Conservation (phyloP, 2,888 invertebrate species). For the Anticlea derivata region DNA sequence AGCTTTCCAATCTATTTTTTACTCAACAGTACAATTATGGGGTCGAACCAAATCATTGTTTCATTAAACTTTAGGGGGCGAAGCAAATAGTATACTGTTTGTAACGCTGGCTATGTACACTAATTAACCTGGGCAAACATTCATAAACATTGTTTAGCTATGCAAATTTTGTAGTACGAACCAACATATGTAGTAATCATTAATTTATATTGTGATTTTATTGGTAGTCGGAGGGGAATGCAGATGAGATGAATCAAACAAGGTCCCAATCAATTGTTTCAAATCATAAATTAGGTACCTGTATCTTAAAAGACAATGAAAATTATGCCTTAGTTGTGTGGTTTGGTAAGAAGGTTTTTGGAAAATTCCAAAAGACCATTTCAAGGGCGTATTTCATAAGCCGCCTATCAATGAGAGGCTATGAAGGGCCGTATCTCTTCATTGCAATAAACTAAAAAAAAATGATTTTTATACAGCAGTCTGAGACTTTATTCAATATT, state of each 20-base stretch:
- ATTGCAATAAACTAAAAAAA: too few relatives aligned
- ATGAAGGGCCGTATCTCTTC: too few relatives aligned
- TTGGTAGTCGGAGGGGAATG: slow-evolving; percentile 15
- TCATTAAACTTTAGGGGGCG: slow-evolving; percentile 73
- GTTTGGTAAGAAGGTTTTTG: too few relatives aligned
- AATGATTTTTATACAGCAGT: too few relatives aligned
- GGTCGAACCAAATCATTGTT: slow-evolving; percentile 71
- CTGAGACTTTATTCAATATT: too few relatives aligned
- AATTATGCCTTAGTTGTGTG: too few relatives aligned
- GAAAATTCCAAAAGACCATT: too few relatives aligned
- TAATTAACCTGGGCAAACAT: slow-evolving; percentile 73
- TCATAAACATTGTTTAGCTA: slow-evolving; percentile 47
- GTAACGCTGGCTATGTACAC: slow-evolving; percentile 55
- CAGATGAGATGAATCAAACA: neutral
- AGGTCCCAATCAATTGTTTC: slow-evolving; percentile 11
- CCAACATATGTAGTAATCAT: slow-evolving; percentile 38
- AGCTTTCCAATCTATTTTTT: neutral
- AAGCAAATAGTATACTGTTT: slow-evolving; percentile 57
- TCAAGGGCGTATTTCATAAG: too few relatives aligned
- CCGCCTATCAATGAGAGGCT: too few relatives aligned
- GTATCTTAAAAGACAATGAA: too few relatives aligned
- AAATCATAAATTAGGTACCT: neutral
- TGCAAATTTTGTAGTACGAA: slow-evolving; percentile 38
- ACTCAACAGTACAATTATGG: slow-evolving; percentile 30
- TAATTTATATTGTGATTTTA: slow-evolving; percentile 33